These are phyloP conservation scores for Hydrocynus forskahlii DNA, from an alignment of 2,797 vertebrate genomes.

Conservation along the genomic window DNA sequence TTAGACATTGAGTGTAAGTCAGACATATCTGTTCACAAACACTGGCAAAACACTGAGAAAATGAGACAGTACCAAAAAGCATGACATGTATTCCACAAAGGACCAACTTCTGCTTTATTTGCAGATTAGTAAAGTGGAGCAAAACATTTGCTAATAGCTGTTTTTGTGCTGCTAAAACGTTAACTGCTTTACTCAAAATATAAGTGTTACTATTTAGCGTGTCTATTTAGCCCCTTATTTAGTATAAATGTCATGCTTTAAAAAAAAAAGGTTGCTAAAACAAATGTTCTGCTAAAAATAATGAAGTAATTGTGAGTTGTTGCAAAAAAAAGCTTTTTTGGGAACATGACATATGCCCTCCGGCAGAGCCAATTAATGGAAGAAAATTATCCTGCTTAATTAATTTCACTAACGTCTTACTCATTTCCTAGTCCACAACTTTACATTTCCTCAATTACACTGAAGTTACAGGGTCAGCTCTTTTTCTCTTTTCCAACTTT, in stretches of 20 bases:
- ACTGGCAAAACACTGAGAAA: not conserved
- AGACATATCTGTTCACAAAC: not conserved
- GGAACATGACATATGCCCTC: not conserved
- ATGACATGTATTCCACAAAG: not conserved
- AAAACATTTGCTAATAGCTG: slow-evolving; percentile 15
- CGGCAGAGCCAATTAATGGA: slow-evolving; percentile 67
- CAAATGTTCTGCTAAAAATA: not conserved
- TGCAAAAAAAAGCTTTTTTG: not conserved
- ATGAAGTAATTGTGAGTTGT: slow-evolving; percentile 21
- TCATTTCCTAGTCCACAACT: slow-evolving; percentile 13
- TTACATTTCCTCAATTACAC: slow-evolving; percentile 22
- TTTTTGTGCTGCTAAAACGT: not conserved
- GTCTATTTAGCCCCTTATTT: not conserved
- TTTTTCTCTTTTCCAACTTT: not conserved
- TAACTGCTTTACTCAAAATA: not conserved
- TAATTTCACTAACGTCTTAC: slow-evolving; percentile 15
- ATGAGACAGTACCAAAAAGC: not conserved
- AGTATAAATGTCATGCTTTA: not conserved
- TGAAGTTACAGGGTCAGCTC: not conserved
- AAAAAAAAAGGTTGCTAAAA: not conserved
- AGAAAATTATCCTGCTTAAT: slow-evolving; percentile 55
- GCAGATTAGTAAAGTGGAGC: not conserved
- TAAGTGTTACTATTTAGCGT: not conserved
- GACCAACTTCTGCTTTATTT: not conserved
- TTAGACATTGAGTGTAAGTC: slow-evolving; percentile 96